Percentiles rank a stretch among this genome's conserved stretches.
Evolutionary conservation across 2,113 vertebrate species (phyloP).

Genomic region (Galemys pyrenaicus): DNA sequence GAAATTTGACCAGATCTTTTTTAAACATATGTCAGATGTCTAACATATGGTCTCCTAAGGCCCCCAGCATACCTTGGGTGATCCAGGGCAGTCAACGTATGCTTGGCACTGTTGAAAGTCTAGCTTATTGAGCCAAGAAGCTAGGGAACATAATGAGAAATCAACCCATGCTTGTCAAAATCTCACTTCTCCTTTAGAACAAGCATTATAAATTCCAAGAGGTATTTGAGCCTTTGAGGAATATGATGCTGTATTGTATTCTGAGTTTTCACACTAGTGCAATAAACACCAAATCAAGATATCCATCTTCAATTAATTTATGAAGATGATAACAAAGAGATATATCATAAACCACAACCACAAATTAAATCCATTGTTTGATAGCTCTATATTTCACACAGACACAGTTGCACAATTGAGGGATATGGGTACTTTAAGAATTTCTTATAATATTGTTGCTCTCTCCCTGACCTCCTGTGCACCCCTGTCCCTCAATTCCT

Average conservation of each 20-base stretch:
- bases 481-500: not conserved
- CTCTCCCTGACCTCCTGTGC: not conserved
- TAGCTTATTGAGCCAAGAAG: conserved; percentile 81
- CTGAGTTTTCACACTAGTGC: conserved; percentile 8
- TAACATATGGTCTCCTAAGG: conserved; percentile 84
- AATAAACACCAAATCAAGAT: conserved; percentile 17
- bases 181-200: conserved; percentile 79
- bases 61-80: conserved; percentile 81
- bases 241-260: not conserved
- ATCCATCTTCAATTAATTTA: conserved; percentile 41
- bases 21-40: conserved; percentile 82
- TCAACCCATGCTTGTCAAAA: conserved; percentile 82
- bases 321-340: not conserved
- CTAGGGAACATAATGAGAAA: conserved; percentile 82
- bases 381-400: not conserved
- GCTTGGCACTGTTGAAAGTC: conserved; percentile 79
- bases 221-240: conserved; percentile 67
- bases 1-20: conserved; percentile 82
- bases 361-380: not conserved
- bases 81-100: conserved; percentile 81
- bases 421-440: not conserved
- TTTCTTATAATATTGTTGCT: not conserved
- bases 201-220: conserved; percentile 76
- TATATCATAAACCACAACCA: not conserved
- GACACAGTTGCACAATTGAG: not conserved